Evolutionary conservation across 2,113 vertebrate species (phyloP).

Genomic region (Sprattus sprattus): DNA sequence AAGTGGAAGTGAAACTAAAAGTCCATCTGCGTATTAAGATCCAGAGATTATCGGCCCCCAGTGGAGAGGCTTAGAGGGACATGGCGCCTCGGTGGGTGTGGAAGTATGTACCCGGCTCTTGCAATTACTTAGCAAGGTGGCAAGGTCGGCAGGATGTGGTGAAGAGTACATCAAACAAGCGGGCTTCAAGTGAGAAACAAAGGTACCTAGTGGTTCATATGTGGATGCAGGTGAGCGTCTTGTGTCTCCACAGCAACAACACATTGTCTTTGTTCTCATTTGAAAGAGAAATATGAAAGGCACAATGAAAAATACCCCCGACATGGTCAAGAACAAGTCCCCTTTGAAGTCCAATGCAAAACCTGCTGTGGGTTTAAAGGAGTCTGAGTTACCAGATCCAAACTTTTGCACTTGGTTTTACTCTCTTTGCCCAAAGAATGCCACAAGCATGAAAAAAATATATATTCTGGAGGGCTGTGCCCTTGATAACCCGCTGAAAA

Average conservation of each 20-base stretch:
- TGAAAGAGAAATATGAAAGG: neutral
- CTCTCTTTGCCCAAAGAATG: neutral
- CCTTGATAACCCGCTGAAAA: neutral
- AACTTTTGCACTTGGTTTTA: neutral
- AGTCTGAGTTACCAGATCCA: neutral
- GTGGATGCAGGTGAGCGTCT: neutral
- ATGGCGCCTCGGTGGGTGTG: neutral
- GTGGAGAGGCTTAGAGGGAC: no score
- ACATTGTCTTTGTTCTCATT: neutral
- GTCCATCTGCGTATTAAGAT: no score
- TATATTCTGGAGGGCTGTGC: neutral
- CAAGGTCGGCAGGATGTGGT: neutral
- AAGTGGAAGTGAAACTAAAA: no score
- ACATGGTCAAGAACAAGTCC: neutral
- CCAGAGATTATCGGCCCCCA: neutral
- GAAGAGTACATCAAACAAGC: constrained; percentile 1
- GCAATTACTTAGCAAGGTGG: neutral
- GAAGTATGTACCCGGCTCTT: neutral
- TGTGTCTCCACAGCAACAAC: neutral
- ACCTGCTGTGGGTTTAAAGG: neutral
- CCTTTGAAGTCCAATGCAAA: neutral
- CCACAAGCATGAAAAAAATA: neutral
- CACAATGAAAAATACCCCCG: neutral
- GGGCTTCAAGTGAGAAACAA: neutral
- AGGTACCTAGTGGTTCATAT: neutral